Base-by-base conservation (phyloP, 2,888 invertebrate genomes). In the Diarsia dahlii region DNA sequence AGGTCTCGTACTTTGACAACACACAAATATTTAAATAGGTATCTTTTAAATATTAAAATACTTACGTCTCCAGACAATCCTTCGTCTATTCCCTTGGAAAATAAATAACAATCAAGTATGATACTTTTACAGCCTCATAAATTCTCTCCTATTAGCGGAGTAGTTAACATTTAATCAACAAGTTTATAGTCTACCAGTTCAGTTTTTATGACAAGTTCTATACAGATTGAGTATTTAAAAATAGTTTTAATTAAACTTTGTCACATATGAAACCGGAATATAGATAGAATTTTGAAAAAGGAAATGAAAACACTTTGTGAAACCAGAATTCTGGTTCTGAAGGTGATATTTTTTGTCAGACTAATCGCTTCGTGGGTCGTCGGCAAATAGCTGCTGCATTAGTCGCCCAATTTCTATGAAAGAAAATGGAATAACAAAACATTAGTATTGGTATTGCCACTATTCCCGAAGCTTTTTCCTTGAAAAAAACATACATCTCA, bases 41-140 rank as follows among this genome's bases (percentile, higher is more conserved):
- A n/a, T n/a, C n/a, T n/a, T n/a, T n/a, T n/a, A n/a, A n/a, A n/a
- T n/a, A n/a, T 23, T 56, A 15, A 56, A 23, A 56, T 56, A 13
- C 4, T 34, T 23, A 52, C 10, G 23, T 52, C 18, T 23, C 23
- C 45, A 63, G 48, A 52, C 34, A 3, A 67, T 18, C 12, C 20
- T 65, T 39, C 39, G 46, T 39, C 34, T 23, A 65, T 68, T 69
- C 39, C 18, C 34, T 62, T 66, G 13, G 13, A 34, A 71, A 84
- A 81, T 84, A 81, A 77, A 69, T 69, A 72, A 80, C 65, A 78
- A 75, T 71, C 70, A 76, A 71, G 54, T 23, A 58, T 62, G 75
- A 78, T 71, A 78, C 45, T 64, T 76, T 76, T 52, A 86, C 67
- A n/a, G 50, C 74, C 18, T 70, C 72, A 73, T 76, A 66, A 74